Evolutionary conservation across 35 echinoderm and acorn worm species (phyloP), one percentile per base, ranked within the genome.

Genomic region (Stichopus chloronotus): DNA sequence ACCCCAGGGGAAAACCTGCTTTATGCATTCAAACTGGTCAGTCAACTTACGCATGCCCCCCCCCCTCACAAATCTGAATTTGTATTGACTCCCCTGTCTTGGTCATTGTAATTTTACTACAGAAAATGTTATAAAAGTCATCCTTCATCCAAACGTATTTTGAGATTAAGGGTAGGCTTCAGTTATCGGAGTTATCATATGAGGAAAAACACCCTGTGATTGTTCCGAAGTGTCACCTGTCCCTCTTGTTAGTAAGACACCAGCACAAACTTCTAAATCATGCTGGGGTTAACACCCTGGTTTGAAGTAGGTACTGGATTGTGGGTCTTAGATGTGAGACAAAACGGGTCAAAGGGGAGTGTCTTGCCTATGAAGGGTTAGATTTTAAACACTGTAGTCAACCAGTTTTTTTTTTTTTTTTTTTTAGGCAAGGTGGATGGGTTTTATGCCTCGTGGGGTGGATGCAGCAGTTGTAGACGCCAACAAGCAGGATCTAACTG

Each of bases 231-330:
- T 20, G 87, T 71, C 59, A 89, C 25, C 14, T 72, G 22, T 63
- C 86, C 17, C 58, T 63, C 52, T 63, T 88, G 7, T 24, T 88
- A 5, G 63, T 88, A 43, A 21, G 86, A 24, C 13, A 59, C 16
- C 68, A 71, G 23, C 87, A 89, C 25, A 71, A 25, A 43, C 24
- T 21, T 22, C 68, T 89, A 60, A 43, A 61, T 10, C 87, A 89
- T 89, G 87, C 87, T 68, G 87, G 87, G 30, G 87, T 89, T 7
- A 57, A 87, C 84, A 87, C 84, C 7, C 13, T 87, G 53, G 59
- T 87, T 57, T 57, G 84, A 87, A 87, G 59, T 23, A 59, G 17
- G 8, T 87, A 87, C 59, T 87, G 84, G 84, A 87, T 87, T 13
- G 55, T 87, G 55, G 84, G 84, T 19, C 53, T 88, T 65, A 88